Conservation (phyloP, 2,888 invertebrate species). For the Abscondita cerata region DNA sequence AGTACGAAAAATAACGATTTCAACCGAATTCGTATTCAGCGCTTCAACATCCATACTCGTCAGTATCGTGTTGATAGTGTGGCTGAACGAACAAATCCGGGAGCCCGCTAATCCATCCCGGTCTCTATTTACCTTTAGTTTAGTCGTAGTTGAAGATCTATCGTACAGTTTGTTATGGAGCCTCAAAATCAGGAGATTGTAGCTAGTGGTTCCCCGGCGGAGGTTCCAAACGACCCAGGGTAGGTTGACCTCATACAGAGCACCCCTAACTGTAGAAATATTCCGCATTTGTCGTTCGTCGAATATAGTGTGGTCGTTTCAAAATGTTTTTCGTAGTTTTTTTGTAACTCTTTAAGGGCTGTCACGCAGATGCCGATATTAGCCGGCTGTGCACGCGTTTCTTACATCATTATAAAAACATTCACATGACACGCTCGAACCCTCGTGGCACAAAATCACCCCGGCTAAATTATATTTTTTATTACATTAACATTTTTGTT, state of each 20-base stretch:
- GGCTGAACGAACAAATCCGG: constrained; percentile 67
- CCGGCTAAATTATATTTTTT: constrained; percentile 16
- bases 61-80: constrained; percentile 76
- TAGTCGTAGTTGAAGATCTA: constrained; percentile 60
- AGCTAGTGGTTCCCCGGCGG: constrained; percentile 81
- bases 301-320: constrained; percentile 25
- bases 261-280: constrained; percentile 30
- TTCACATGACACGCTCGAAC: constrained; percentile 35
- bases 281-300: constrained; percentile 32
- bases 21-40: constrained; percentile 50
- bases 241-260: constrained; percentile 59
- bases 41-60: constrained; percentile 57
- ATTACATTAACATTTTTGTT: constrained; percentile 64
- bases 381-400: constrained; percentile 33
- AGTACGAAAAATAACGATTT: constrained; percentile 60
- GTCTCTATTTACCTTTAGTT: constrained; percentile 60
- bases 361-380: constrained; percentile 25
- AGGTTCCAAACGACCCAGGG: constrained; percentile 96
- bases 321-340: constrained; percentile 22
- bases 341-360: constrained; percentile 15
- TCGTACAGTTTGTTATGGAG: constrained; percentile 65
- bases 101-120: constrained; percentile 66
- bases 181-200: constrained; percentile 80
- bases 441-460: constrained; percentile 36
- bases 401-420: constrained; percentile 20